A percentile compares a stretch with the other conserved stretches of the same genome.
Evolutionary conservation across 2,888 invertebrate species (phyloP).

Genomic region (Drosophila atripex): DNA sequence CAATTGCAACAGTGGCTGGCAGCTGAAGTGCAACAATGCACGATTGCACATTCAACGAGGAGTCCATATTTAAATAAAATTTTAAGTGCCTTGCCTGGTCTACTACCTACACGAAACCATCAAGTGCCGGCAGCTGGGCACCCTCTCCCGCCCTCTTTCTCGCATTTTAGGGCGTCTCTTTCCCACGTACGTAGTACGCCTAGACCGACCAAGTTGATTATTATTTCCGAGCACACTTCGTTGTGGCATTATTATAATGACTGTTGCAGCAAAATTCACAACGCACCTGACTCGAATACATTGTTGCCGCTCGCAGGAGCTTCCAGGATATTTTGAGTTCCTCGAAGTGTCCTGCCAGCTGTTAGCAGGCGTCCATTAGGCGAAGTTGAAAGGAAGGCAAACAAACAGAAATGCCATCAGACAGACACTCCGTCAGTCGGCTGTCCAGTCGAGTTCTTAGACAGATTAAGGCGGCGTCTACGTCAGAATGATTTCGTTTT

Average conservation of each 20-base stretch:
- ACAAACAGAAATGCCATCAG: constrained; percentile 17
- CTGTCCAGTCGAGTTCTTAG: constrained; percentile 21
- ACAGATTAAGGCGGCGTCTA: constrained; percentile 37
- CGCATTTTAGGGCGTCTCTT: not conserved
- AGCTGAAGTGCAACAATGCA: constrained; percentile 60
- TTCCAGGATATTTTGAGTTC: constrained; percentile 42
- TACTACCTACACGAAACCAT: constrained; percentile 25
- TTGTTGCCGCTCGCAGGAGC: constrained; percentile 36
- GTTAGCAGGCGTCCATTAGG: constrained; percentile 61
- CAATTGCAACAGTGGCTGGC: constrained; percentile 35
- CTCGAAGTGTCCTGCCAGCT: constrained; percentile 67
- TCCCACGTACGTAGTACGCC: not conserved
- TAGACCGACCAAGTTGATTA: constrained; percentile 59
- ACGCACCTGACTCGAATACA: constrained; percentile 78
- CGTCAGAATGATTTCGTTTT: constrained; percentile 41
- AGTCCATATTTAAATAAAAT: constrained; percentile 73
- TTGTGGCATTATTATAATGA: constrained; percentile 82
- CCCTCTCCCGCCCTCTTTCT: not conserved
- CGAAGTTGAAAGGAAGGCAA: constrained; percentile 21
- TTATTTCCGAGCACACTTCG: constrained; percentile 80
- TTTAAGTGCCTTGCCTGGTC: constrained; percentile 63
- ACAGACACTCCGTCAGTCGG: constrained; percentile 10
- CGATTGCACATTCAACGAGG: constrained; percentile 73
- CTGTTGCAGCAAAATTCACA: constrained; percentile 81
- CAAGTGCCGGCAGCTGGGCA: constrained; percentile 33